Conservation (phyloP, 2,888 invertebrate genomes). For the Leistus spinibarbis region DNA sequence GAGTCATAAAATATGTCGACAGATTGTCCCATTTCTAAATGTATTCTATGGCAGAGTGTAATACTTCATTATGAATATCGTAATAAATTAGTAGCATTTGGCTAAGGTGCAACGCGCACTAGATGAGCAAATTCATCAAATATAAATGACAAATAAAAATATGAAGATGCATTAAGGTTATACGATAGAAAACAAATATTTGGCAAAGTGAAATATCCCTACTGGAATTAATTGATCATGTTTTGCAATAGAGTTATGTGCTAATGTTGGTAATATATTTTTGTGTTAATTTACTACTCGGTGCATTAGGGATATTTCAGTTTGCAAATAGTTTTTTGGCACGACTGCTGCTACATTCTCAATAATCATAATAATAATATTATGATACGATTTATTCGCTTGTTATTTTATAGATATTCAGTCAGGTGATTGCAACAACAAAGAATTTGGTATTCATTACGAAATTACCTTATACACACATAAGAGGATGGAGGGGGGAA, state of each 20-base stretch:
- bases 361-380: too few species aligned
- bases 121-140: not conserved
- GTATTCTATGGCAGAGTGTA: too few species aligned
- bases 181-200: slow-evolving; percentile 32
- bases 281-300: slow-evolving; percentile 34
- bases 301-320: slow-evolving; percentile 38
- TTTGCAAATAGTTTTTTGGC: slow-evolving; percentile 38
- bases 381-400: slow-evolving; percentile 30
- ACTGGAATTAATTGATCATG: slow-evolving; percentile 36
- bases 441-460: too few species aligned
- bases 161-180: not conserved
- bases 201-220: slow-evolving; percentile 31
- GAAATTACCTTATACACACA: too few species aligned
- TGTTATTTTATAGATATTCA: not conserved
- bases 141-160: not conserved
- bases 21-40: too few species aligned
- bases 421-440: too few species aligned
- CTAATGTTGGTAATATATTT: slow-evolving; percentile 36
- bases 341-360: slow-evolving; percentile 5
- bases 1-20: too few species aligned
- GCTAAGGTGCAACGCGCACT: not conserved
- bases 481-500: too few species aligned
- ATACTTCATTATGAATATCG: not conserved
- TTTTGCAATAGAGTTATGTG: slow-evolving; percentile 33
- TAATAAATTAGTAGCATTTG: not conserved